Base-by-base conservation (phyloP, 2,797 vertebrate genomes). In the Gambelia wislizenii region DNA sequence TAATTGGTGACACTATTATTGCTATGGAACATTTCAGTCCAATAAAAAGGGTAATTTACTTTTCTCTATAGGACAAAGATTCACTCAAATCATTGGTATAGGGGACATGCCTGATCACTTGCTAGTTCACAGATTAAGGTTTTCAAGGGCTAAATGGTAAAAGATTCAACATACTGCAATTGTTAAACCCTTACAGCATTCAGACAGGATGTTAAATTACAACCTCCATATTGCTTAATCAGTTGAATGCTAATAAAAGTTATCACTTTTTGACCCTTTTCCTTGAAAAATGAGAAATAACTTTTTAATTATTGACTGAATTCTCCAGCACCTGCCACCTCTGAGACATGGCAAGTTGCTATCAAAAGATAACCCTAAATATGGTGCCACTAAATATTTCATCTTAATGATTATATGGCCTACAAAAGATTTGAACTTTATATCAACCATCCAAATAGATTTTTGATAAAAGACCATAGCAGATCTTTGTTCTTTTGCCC, bases 391-490 rank as follows among this genome's bases (percentile, higher is more conserved):
- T 95, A 91, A 95, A 95, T 95, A 95, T 94, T 92, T 96, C 88
- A 95, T 95, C 89, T 94, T 93, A 94, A 94, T 94, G 92, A 93
- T 95, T 95, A 95, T 93, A 91, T 77, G 85, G 88, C 6, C 85
- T 91, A 89, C 87, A 93, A 91, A 93, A 92, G 74, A 81, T 78
- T 91, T 95, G 89, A 92, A 88, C 93, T 89, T 90, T 93, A 86
- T 75, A 93, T 90, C 5, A 87, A 88, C 87, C 84, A 89, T 95
- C 95, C 89, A 89, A 95, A 93, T 93, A 77, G 78, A 88, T 95
- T 94, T 67, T 91, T 94, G 87, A 95, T 92, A 94, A 94, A 94
- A 93, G 93, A 85, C n/a, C 88, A 44, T 69, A 82, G 75, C 86
- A 69, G 56, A 81, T 85, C 89, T 22, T 84, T 64, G 77, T 2